Percentiles rank a stretch among this genome's conserved stretches.
Conservation (phyloP, 2,888 invertebrate species). For the Ochropleura plecta region DNA sequence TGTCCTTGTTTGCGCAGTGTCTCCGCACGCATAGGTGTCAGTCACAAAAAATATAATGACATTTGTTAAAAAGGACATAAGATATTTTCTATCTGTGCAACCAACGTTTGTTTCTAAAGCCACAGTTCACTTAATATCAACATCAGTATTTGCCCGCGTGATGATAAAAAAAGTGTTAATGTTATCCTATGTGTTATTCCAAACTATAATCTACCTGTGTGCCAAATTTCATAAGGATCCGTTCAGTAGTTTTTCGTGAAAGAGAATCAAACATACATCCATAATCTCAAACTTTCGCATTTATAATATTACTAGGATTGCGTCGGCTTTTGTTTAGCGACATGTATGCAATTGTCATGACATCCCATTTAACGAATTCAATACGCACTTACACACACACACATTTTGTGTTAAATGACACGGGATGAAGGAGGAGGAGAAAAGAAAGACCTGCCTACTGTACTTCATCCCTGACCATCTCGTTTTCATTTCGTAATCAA, state of each 20-base stretch:
- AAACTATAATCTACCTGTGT: too few relatives aligned
- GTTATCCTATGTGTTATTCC: too few relatives aligned
- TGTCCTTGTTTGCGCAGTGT: neutral
- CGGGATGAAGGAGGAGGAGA: too few relatives aligned
- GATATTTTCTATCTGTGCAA: neutral
- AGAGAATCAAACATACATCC: too few relatives aligned
- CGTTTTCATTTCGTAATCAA: neutral
- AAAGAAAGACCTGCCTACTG: neutral
- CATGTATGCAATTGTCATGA: neutral
- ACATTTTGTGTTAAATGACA: too few relatives aligned
- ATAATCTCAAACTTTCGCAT: too few relatives aligned
- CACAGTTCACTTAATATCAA: neutral
- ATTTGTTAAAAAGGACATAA: neutral
- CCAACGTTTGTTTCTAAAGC: constrained; percentile 13
- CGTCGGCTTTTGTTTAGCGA: constrained; percentile 9
- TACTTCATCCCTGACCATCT: neutral
- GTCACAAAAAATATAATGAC: too few relatives aligned
- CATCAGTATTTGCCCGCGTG: constrained; percentile 15
- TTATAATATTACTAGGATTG: neutral
- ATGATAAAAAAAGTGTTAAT: too few relatives aligned
- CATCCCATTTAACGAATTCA: neutral
- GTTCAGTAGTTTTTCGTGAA: too few relatives aligned
- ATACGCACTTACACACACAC: neutral
- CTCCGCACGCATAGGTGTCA: too few relatives aligned
- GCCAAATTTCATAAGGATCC: too few relatives aligned